phyloP scores from a whole-genome alignment of 1,140 invertebrate genomes.

The Ephestia elutella region DNA sequence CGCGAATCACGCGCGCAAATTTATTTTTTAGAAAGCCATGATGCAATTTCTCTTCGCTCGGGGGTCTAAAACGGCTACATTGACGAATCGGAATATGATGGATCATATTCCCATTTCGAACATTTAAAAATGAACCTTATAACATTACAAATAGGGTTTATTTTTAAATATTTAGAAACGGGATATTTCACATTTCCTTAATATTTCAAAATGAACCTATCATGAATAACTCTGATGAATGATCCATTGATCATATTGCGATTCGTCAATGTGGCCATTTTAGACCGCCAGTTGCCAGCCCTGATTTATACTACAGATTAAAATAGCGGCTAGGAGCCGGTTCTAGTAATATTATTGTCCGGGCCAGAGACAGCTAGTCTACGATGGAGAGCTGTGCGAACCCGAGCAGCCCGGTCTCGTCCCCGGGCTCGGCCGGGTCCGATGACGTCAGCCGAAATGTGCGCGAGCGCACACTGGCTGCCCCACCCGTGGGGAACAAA shows the following conservation, averaged over 20 bases:
- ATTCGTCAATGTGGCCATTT: no score
- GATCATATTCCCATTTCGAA: no score
- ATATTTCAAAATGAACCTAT: no score
- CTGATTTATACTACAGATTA: conserved; percentile 1
- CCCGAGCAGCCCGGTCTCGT: conserved; percentile 95
- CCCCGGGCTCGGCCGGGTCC: conserved; percentile 87
- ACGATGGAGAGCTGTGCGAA: conserved; percentile 97
- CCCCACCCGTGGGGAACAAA: conserved; percentile 35
- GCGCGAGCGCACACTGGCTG: conserved; percentile 75
- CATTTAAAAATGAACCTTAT: no score
- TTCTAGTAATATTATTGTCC: conserved; percentile 8
- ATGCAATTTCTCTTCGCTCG: background rate
- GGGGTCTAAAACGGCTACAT: no score
- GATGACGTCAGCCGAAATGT: conserved; percentile 89
- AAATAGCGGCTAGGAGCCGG: conserved; percentile 6
- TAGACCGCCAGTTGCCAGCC: background rate
- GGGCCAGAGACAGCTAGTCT: conserved; percentile 74
- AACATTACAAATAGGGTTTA: no score
- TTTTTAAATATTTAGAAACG: no score
- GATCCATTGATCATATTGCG: no score
- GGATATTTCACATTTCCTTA: no score
- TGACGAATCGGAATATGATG: no score
- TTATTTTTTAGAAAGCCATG: background rate
- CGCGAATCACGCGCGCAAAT: background rate
- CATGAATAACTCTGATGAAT: no score